Conservation (phyloP, 2,113 vertebrate species). For the Hydrochoerus hydrochaeris region DNA sequence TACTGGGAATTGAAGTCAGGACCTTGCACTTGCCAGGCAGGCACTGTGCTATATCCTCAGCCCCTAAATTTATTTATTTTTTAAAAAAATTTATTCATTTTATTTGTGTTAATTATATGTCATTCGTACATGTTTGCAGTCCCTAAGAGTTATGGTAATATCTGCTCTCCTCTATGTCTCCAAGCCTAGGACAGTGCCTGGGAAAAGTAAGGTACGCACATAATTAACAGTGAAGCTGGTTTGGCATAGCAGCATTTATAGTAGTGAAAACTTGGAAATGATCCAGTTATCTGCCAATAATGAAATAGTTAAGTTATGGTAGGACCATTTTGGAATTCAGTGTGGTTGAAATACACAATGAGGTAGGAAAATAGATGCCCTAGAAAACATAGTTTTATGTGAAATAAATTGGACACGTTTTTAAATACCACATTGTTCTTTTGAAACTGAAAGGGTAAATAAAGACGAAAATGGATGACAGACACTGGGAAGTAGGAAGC, state of each 20-base stretch:
- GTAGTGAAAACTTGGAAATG: conserved; percentile 48
- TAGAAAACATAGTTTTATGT: background rate
- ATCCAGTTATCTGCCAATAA: background rate
- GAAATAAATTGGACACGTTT: background rate
- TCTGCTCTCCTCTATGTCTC: background rate
- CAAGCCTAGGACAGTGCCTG: background rate
- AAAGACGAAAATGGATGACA: background rate
- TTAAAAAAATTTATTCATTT: no score
- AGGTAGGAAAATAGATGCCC: background rate
- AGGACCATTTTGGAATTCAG: background rate
- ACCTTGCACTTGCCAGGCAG: no score
- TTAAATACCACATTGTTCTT: background rate
- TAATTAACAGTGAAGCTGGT: background rate
- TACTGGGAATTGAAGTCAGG: no score
- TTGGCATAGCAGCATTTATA: conserved; percentile 29
- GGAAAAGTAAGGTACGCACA: background rate
- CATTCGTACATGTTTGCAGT: background rate
- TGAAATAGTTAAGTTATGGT: background rate
- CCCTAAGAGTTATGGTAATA: background rate
- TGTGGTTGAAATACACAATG: background rate
- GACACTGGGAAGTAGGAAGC: background rate
- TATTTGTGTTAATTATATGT: background rate
- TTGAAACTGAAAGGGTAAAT: background rate
- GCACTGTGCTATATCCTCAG: no score
- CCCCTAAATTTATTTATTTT: background rate